Evolutionary conservation across 2,113 vertebrate species (phyloP), one percentile per base, ranked within the genome.

Genomic region (Entelurus aequoreus): DNA sequence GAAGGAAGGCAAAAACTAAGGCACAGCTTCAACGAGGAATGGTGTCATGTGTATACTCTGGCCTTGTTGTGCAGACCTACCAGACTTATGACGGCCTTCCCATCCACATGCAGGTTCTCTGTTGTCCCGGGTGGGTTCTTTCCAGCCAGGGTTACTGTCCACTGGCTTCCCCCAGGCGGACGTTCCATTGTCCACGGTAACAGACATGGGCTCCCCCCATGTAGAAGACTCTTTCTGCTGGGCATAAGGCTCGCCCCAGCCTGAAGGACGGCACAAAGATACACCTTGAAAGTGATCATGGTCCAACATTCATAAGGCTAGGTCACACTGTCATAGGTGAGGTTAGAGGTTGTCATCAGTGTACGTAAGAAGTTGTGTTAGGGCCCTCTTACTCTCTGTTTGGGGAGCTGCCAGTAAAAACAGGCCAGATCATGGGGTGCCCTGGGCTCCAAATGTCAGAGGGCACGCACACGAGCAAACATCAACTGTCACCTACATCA

Each of bases 91-190:
- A 68, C 94, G 87, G 60, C 53, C 14, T 5, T 60, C 69, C 87
- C 87, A 89, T 40, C 76, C 67, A 40, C 93, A 68, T 56, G 91
- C 93, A 91, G 75, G 36, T 9, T 90, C 88, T 77, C 91, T 87
- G 66, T 86, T 79, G 48, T 88, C 81, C 5, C 93, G 90, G 44
- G 82, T 78, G 14, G 92, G 87, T 49, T 93, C 92, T 72, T 93
- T 92, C 92, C 94, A 95, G 70, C 80, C 84, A 47, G 92, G 88
- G 65, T 66, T 83, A 68, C 88, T 92, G 74, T 98, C 94, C 78
- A 91, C 84, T 62, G 96, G 94, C 71, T 98, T 97, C 10, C 95
- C 95, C 97, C 97, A 99, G 8, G 97, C 94, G 14, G 96, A 92
- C 0, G 96, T 98, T 59, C 96, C 96, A 8, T 97, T 97, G 88